Evolutionary conservation across 2,888 invertebrate species (phyloP), one percentile per base, ranked within the genome.

Genomic region (Hemaris fuciformis): DNA sequence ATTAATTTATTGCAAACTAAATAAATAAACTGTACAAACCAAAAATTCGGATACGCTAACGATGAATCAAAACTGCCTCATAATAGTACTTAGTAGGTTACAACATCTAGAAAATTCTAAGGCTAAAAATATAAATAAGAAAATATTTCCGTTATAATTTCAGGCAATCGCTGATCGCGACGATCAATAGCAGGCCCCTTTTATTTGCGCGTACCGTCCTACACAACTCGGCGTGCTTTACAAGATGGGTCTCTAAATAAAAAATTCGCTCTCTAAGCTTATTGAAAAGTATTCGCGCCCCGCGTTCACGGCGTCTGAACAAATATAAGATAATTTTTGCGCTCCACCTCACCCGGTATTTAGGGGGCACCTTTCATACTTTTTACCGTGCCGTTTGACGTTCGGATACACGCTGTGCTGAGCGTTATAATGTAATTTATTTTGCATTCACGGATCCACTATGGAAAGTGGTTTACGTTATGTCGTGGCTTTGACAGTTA

Each of bases 281-380:
- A 92, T 92, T 92, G 91, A 91, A 91, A 91, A 91, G 91, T 92
- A 90, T 89, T 91, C 89, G 84, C 91, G 89, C 90, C 91, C 91
- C 81, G 83, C 87, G 87, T 90, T 92, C 89, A 92, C 91, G 91
- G 88, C 80, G 82, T 90, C 89, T 91, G 91, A 88, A 86, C 91
- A 92, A 92, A 92, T 92, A 92, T 92, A 92, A 92, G 91, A 92
- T 91, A 91, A 92, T 92, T 92, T 89, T 91, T 83, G 79, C 91
- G 90, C 91, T 91, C 86, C 91, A 88, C 87, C 88, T 90, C 88
- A 89, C 91, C 65, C 85, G 90, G 90, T 91, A 91, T 91, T 92
- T 91, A 91, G 91, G 91, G 89, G 91, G 87, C 88, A 91, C 91
- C 90, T 91, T 91, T 91, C 89, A 88, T 89, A 90, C 89, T 91